Percentiles rank a stretch among this genome's conserved stretches.
These are phyloP conservation scores for Ditylenchus dipsaci DNA, from an alignment of 1,140 invertebrate genomes.

Conservation along the genomic window DNA sequence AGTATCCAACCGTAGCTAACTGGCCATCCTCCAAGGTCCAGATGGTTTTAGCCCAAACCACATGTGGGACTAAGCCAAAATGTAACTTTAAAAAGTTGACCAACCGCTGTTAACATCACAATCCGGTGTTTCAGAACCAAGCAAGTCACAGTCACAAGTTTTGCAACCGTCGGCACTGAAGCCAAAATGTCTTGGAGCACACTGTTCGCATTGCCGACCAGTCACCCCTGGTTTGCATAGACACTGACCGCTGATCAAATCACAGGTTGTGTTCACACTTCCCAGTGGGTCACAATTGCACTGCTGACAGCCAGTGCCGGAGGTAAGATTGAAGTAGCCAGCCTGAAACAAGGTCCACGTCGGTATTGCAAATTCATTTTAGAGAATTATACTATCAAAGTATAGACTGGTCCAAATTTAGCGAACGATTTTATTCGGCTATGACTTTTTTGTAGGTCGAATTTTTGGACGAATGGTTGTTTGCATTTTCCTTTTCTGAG, in stretches of 20 bases:
- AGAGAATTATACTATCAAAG: no score
- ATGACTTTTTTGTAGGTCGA: no score
- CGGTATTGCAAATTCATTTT: no score
- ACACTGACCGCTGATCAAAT: conserved; percentile 71
- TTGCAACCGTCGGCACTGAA: conserved; percentile 69
- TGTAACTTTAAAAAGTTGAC: no score
- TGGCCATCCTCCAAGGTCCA: no score
- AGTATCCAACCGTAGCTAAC: no score
- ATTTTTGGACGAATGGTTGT: no score
- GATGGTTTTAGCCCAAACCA: no score
- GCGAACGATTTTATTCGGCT: no score
- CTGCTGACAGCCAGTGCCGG: conserved; percentile 69
- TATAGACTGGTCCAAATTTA: no score
- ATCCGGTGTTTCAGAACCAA: conserved; percentile 47
- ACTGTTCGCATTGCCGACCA: conserved; percentile 73
- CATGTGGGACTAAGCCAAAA: no score
- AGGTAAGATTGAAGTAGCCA: conserved; percentile 73
- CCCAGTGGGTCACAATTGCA: conserved; percentile 82
- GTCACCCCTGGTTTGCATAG: conserved; percentile 74
- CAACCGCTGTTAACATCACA: conserved; percentile 48
- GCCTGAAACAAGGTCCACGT: conserved; percentile 41
- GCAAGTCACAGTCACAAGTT: conserved; percentile 51
- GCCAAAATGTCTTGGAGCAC: conserved; percentile 78
- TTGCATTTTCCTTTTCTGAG: no score
- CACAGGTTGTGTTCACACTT: conserved; percentile 75